phyloP scores from a whole-genome alignment of 2,888 invertebrate genomes.

The Leucozona laternaria region DNA sequence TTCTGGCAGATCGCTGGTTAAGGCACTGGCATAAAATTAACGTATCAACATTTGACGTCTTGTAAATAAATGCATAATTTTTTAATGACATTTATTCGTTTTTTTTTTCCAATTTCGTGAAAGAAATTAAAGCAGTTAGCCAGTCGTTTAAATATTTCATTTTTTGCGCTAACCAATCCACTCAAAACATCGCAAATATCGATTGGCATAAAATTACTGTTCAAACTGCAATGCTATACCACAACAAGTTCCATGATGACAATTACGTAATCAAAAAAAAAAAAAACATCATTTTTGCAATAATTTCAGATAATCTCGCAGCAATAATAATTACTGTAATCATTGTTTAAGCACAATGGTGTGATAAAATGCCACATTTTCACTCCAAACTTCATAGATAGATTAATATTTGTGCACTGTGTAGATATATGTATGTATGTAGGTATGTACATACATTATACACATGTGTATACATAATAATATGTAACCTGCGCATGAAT shows the following conservation, averaged over 20 bases:
- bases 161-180: not conserved
- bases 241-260: not conserved
- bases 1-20: no score
- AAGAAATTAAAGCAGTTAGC: not conserved
- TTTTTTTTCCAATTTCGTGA: no score
- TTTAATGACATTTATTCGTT: no score
- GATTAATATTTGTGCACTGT: not conserved
- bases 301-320: conserved; percentile 1
- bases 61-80: no score
- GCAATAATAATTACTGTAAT: not conserved
- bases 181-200: not conserved
- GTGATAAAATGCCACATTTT: conserved; percentile 18
- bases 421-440: not conserved
- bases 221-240: not conserved
- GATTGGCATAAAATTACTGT: not conserved
- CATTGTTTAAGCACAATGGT: conserved; percentile 9
- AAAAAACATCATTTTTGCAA: not conserved
- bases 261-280: not conserved
- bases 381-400: not conserved
- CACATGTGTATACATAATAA: not conserved
- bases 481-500: conserved; percentile 16
- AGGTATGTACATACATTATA: not conserved
- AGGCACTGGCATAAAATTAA: no score
- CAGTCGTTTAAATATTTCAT: not conserved
- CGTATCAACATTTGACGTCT: no score